Evolutionary conservation across 2,888 invertebrate genomes (phyloP).

Genomic region (Eutolmus rufibarbis): DNA sequence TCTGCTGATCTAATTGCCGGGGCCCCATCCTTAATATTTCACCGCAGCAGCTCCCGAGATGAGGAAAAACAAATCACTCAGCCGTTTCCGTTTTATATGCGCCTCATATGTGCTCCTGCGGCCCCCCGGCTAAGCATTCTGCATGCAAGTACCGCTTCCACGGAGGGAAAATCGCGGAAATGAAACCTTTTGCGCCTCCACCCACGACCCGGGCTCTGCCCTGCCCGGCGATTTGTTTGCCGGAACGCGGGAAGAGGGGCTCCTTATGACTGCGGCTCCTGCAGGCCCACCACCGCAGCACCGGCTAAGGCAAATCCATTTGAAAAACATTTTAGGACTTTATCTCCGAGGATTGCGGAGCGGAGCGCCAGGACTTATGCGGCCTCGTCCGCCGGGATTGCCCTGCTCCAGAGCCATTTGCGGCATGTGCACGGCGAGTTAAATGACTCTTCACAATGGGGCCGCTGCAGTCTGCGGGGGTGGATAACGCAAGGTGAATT

Average conservation of each 20-base stretch:
- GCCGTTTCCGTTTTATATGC: constrained; percentile 22
- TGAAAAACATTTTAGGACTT: constrained; percentile 35
- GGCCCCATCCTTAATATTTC: not conserved
- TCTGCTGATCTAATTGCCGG: constrained; percentile 11
- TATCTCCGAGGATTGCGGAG: constrained; percentile 20
- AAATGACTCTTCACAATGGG: constrained; percentile 35
- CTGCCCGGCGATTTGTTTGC: not conserved
- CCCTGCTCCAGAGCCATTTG: not conserved
- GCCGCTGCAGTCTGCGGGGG: constrained; percentile 31
- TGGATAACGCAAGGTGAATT: constrained; percentile 39
- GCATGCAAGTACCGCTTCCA: not conserved
- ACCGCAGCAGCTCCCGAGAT: not conserved
- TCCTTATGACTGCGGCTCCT: constrained; percentile 8
- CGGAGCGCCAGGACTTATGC: constrained; percentile 7
- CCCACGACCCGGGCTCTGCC: not conserved
- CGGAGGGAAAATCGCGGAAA: constrained; percentile 18
- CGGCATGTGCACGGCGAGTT: constrained; percentile 33
- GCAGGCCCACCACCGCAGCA: not conserved
- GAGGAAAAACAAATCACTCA: constrained; percentile 33
- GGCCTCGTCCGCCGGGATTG: not conserved
- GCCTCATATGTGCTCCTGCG: not conserved
- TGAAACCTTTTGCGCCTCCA: constrained; percentile 9
- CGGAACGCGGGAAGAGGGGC: not conserved
- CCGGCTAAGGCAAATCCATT: constrained; percentile 23
- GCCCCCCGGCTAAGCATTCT: not conserved